Evolutionary conservation across 92 coral and sea anemone species (phyloP), one percentile per base, ranked within the genome.

Genomic region (Pocillopora grandis): DNA sequence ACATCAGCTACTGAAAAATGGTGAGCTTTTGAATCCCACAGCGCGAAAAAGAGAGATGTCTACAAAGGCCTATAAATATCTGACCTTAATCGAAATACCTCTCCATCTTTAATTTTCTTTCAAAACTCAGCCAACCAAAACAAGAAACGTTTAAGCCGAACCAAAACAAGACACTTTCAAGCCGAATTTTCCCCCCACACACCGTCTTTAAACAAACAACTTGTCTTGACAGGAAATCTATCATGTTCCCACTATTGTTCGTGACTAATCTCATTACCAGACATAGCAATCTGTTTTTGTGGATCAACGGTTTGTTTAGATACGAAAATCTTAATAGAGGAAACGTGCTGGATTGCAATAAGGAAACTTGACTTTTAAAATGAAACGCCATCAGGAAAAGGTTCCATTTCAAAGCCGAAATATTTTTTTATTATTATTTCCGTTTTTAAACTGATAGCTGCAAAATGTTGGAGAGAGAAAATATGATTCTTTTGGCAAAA

Each of bases 211-310:
- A 59, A 33, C 31, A 18, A 62, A 59, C 19, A 59, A 76, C 52
- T 42, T 3, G 5, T 42, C 52, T 42, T 42, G 8, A 3, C 69
- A 59, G 69, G 80, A 76, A 62, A 76, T 49, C 58, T 59, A 42
- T 42, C 52, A 42, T 42, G 4, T 16, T 76, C 11, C 27, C 2
- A 33, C 18, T 61, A 13, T 1, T 27, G 5, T 31, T 33, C 19
- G 7, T 31, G 68, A 59, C 20, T 76, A 59, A 61, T 61, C 21
- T 68, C 57, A 33, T 76, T 31, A 66, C 31, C 68, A 76, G 80
- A 61, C 80, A 42, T 42, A 42, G 31, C 16, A 12, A 14, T 9
- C 14, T 76, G 80, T 59, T 76, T 76, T 35, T 31, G 35, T 18
- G 31, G 19, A 1, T 61, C 68, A 76, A 27, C 2, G 16, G 55